Base-by-base conservation (phyloP, 2,888 invertebrate species). In the Himalopsyche anomala region DNA sequence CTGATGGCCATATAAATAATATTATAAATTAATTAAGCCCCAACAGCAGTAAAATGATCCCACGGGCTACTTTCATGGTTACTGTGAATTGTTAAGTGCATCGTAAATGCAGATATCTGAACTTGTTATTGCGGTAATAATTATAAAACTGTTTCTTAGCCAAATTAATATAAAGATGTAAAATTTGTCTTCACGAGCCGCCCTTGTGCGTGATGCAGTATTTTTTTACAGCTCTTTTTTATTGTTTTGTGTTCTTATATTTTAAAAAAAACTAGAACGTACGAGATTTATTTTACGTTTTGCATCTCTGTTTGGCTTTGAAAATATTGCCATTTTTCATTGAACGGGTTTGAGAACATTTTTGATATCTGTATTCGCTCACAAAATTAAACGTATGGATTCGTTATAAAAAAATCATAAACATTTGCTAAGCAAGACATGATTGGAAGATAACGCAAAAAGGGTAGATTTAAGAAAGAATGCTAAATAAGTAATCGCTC, bases 101-200 rank as follows among this genome's bases (percentile, higher is more conserved):
- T 62, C 62, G 62, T 62, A 19, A 62, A 62, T 62, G 62, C n/a
- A 62, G 19, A 19, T 62, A 62, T 62, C 62, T 62, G 62, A 28
- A 19, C n/a, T 62, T 19, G 62, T 62, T 62, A 62, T 62, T 62
- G 62, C 62, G 62, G 62, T 11, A 62, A 62, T 62, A 62, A 62
- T 62, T 62, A 62, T 62, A 62, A n/a, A 62, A 62, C 19, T 19
- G 62, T 62, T 62, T 2, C 62, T n/a, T 62, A 62, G 19, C 62
- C 28, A 62, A 19, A n/a, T 11, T 19, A 62, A 28, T 19, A 56
- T 56, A 19, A 56, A 56, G n/a, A 56, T 19, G 19, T 51, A 51
- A 51, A 51, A 51, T 15, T 3, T 9, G 62, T 9, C 62, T 62
- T 62, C 19, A 62, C 62, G 62, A 19, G 62, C 62, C 62, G 62